Base-by-base conservation (phyloP, 1,140 invertebrate species). In the Drosophila pachea region DNA sequence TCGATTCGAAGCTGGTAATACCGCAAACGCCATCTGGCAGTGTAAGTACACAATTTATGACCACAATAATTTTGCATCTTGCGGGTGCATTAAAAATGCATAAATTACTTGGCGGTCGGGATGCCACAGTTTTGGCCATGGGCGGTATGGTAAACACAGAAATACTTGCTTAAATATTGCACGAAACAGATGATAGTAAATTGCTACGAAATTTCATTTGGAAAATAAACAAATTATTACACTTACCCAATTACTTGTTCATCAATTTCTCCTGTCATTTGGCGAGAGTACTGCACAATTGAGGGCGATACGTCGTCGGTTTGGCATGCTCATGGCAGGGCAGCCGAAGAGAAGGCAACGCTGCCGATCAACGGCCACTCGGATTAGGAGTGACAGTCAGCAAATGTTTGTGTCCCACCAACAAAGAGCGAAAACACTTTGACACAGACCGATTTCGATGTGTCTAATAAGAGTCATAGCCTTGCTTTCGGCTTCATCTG, bases 21-120 rank as follows among this genome's bases (percentile, higher is more conserved):
- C 32, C 22, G 22, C 22, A n/a, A 16, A 1, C 16, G 33, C 33
- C 33, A 36, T 14, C 50, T 58, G 55, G 55, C 55, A 11, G 14
- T 47, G 42, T 35, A 58, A 58, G 33, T 12, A 6, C 42, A 3
- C 31, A 58, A 58, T 58, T 45, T 32, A 56, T 32, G 40, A 32
- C 29, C 52, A 38, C 35, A 36, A 36, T 40, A 35, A 47, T 55
- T 43, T 54, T 55, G 59, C 58, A 50, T 29, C 58, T 36, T 43
- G 54, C 29, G 33, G 36, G 55, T 31, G 56, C 62, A 78, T 78
- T 78, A 78, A 75, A 78, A 63, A 64, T 32, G 50, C 72, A 79
- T 75, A 78, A 78, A 75, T 78, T 64, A 75, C 29, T 56, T 35
- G 35, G 14, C 8, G 50, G 29, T 58, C 31, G 53, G 66, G 22